phyloP scores from a whole-genome alignment of 2,113 vertebrate species.

The Tympanuchus pallidicinctus region DNA sequence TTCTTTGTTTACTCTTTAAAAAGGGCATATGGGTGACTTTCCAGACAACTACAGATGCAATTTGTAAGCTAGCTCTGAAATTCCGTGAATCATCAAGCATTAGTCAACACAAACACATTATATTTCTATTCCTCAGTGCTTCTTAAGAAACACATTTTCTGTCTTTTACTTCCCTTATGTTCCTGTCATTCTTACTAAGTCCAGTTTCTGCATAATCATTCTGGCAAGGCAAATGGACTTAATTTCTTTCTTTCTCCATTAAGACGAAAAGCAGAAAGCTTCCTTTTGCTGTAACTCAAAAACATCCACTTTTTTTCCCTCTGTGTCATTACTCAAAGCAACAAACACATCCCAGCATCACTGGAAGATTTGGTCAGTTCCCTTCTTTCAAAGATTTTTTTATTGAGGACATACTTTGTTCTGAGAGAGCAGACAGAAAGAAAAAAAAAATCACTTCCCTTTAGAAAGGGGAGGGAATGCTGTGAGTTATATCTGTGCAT shows the following conservation, averaged over 20 bases:
- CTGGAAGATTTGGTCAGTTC: neutral
- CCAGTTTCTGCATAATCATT: neutral
- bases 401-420: neutral
- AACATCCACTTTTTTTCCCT: neutral
- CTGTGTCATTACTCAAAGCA: neutral
- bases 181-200: neutral
- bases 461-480: neutral
- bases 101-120: neutral
- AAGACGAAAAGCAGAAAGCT: neutral
- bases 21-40: neutral
- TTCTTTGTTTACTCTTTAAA: neutral
- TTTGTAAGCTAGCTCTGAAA: neutral
- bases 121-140: neutral
- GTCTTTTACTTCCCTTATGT: neutral
- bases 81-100: neutral
- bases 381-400: neutral
- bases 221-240: neutral
- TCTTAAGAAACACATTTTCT: neutral
- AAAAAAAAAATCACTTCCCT: neutral
- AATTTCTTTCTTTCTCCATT: neutral
- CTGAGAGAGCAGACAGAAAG: neutral
- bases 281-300: neutral
- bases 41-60: neutral
- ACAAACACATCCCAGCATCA: neutral
- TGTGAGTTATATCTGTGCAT: neutral